Evolutionary conservation across 2,797 vertebrate species (phyloP).

Genomic region (Malacoraja senta): DNA sequence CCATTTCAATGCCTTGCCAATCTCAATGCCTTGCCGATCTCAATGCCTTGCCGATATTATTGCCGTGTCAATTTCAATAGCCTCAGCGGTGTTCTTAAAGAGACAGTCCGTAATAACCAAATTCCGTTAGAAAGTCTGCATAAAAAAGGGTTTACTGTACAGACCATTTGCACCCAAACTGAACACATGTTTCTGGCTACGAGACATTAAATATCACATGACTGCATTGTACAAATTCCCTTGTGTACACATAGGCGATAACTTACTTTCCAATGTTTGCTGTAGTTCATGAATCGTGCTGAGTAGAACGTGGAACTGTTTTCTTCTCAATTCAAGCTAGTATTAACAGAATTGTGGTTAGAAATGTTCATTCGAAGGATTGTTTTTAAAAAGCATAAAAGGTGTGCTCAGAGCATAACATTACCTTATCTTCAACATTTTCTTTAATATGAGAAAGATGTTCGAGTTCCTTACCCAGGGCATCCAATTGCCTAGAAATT

Average conservation of each 20-base stretch:
- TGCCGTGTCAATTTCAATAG: no score
- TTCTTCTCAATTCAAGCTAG: constrained; percentile 89
- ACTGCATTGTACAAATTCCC: neutral
- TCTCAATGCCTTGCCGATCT: no score
- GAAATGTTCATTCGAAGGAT: neutral
- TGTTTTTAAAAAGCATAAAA: constrained; percentile 11
- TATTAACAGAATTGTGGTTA: constrained; percentile 42
- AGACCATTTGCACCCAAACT: neutral
- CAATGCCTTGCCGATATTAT: no score
- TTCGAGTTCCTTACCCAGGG: constrained; percentile 90
- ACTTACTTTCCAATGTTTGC: constrained; percentile 94
- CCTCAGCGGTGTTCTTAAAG: no score
- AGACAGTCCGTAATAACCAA: no score
- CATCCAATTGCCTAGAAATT: constrained; percentile 76
- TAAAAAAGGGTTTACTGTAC: no score
- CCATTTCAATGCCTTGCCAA: no score
- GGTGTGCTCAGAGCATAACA: constrained; percentile 10
- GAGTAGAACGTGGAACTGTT: constrained; percentile 94
- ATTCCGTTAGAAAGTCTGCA: no score
- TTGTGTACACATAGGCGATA: neutral
- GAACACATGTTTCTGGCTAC: neutral
- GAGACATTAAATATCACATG: neutral
- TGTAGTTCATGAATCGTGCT: constrained; percentile 97
- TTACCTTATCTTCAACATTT: constrained; percentile 92
- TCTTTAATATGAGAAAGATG: constrained; percentile 91